Percentiles rank a stretch among this genome's conserved stretches.
phyloP scores from a whole-genome alignment of 2,888 invertebrate genomes.

The Itoplectis maculator region DNA sequence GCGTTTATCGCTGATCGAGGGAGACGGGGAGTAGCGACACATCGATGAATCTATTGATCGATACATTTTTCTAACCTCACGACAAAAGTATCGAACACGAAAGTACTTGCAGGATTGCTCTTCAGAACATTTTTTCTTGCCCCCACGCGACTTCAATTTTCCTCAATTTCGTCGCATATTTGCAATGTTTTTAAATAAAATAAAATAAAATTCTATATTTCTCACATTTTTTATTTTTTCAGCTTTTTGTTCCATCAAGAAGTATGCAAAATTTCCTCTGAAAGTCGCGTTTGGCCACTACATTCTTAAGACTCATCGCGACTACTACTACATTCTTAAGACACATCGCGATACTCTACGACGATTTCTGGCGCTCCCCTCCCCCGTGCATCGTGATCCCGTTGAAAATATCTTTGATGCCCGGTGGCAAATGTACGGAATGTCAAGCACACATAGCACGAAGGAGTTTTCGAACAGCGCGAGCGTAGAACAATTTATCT shows the following conservation, averaged over 20 bases:
- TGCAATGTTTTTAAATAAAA: too few relatives aligned
- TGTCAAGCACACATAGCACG: not conserved
- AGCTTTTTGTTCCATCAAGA: too few relatives aligned
- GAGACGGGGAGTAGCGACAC: not conserved
- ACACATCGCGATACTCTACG: too few relatives aligned
- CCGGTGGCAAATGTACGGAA: conserved; percentile 7
- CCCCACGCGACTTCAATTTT: not conserved
- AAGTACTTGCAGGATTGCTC: too few relatives aligned
- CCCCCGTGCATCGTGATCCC: not conserved
- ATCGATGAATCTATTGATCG: not conserved
- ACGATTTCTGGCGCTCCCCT: too few relatives aligned
- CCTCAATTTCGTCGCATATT: too few relatives aligned
- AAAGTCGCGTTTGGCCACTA: too few relatives aligned
- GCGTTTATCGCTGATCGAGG: not conserved
- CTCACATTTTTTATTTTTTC: too few relatives aligned
- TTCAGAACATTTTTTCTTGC: not conserved
- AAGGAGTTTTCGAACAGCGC: conserved; percentile 16
- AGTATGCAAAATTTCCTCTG: too few relatives aligned
- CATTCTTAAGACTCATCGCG: too few relatives aligned
- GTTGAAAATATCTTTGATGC: not conserved
- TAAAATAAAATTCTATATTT: too few relatives aligned
- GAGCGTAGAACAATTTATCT: conserved; percentile 21
- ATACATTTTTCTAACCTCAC: not conserved
- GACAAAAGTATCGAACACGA: not conserved
- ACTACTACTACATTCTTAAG: too few relatives aligned